Evolutionary conservation across 2,888 invertebrate genomes (phyloP).

Genomic region (Drosophila mayaguana): DNA sequence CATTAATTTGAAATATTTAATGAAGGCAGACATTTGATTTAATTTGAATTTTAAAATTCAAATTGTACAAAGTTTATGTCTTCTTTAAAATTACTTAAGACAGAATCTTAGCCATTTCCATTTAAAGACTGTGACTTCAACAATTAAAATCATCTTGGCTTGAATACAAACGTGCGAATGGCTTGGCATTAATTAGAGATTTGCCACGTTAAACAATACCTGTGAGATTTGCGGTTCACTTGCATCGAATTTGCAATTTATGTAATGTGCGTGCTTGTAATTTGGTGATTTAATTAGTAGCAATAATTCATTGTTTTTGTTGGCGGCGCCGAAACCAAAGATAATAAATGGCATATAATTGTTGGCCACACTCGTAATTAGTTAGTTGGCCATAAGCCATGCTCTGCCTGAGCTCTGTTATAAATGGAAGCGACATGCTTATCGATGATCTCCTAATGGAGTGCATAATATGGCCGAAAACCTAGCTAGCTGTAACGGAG

Average conservation of each 20-base stretch:
- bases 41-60: too few species aligned
- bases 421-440: conserved; percentile 46
- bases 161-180: conserved; percentile 31
- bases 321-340: conserved; percentile 45
- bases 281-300: conserved; percentile 78
- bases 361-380: conserved; percentile 63
- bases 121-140: conserved; percentile 24
- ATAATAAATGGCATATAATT: conserved; percentile 78
- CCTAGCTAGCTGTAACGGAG: not conserved
- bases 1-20: too few species aligned
- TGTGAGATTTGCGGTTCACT: conserved; percentile 35
- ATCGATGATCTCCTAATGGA: conserved; percentile 68
- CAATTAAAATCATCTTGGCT: conserved; percentile 54
- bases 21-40: too few species aligned
- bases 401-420: conserved; percentile 23
- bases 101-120: conserved; percentile 33
- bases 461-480: conserved; percentile 58
- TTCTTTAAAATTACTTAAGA: too few species aligned
- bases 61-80: too few species aligned
- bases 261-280: conserved; percentile 76
- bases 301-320: conserved; percentile 70
- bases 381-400: conserved; percentile 37
- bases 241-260: conserved; percentile 69
- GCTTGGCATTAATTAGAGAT: conserved; percentile 37
- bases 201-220: conserved; percentile 33